These are phyloP conservation scores for Sesamia nonagrioides DNA, from an alignment of 1,140 invertebrate species.

Conservation along the genomic window DNA sequence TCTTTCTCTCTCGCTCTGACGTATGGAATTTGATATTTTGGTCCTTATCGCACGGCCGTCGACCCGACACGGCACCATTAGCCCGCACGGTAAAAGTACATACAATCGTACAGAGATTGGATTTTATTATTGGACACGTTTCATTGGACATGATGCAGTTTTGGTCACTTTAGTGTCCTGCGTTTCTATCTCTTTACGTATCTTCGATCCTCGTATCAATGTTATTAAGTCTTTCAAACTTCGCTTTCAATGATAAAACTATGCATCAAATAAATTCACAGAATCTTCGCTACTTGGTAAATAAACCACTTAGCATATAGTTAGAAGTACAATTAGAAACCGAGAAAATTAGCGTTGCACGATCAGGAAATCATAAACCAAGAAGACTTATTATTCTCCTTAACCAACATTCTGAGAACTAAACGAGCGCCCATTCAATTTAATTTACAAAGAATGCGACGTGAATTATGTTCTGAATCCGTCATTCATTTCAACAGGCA, in stretches of 20 bases:
- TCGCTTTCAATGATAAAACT: not conserved
- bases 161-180: conserved; percentile 18
- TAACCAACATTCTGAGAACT: conserved; percentile 27
- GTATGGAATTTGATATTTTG: conserved; percentile 25
- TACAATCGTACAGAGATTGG: conserved; percentile 59
- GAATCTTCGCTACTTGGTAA: not conserved
- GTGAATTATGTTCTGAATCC: conserved; percentile 41
- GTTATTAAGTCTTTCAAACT: not conserved
- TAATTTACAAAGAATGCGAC: conserved; percentile 22
- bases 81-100: conserved; percentile 57
- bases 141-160: conserved; percentile 49
- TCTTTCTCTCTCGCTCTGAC: conserved; percentile 58
- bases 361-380: conserved; percentile 40
- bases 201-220: not conserved
- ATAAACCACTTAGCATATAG: conserved; percentile 3
- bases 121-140: conserved; percentile 53
- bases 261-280: not conserved
- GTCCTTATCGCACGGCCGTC: conserved; percentile 73
- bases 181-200: not conserved
- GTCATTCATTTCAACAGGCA: conserved; percentile 46
- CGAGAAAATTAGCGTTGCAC: conserved; percentile 14
- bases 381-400: conserved; percentile 22
- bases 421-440: conserved; percentile 13
- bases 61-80: conserved; percentile 67
- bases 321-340: conserved; percentile 5